Percentiles rank a stretch among this genome's conserved stretches.
Conservation (phyloP, 2,888 invertebrate genomes). For the Xestobium rufovillosum region DNA sequence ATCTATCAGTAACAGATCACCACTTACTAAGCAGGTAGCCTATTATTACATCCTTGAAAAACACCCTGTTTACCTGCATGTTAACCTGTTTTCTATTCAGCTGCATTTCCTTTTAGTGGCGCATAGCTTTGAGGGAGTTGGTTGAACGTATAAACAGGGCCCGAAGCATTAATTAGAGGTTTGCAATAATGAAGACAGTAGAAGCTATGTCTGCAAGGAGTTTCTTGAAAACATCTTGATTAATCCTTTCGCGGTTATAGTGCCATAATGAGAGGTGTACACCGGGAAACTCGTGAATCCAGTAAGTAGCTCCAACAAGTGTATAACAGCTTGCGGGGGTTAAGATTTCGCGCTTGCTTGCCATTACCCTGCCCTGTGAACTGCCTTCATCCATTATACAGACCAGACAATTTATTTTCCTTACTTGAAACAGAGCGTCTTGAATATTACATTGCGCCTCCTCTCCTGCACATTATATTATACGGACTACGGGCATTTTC, state of each 20-base stretch:
- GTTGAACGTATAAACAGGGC: too few relatives aligned
- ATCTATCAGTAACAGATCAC: too few relatives aligned
- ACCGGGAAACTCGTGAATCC: too few relatives aligned
- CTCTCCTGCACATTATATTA: too few relatives aligned
- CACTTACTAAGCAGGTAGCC: too few relatives aligned
- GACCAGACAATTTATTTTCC: conserved; percentile 39
- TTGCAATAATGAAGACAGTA: conserved; percentile 34
- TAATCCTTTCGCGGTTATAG: too few relatives aligned
- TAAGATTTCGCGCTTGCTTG: conserved; percentile 33
- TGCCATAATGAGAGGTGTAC: too few relatives aligned
- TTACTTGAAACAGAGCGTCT: conserved; percentile 36
- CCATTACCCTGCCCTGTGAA: conserved; percentile 34
- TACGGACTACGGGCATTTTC: too few relatives aligned
- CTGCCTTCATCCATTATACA: conserved; percentile 38
- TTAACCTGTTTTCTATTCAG: conserved; percentile 27
- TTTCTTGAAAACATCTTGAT: too few relatives aligned
- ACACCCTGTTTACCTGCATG: too few relatives aligned
- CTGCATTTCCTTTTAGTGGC: conserved; percentile 23
- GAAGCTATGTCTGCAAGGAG: too few relatives aligned
- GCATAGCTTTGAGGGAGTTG: conserved; percentile 22
- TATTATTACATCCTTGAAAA: too few relatives aligned
- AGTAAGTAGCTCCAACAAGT: conserved; percentile 35
- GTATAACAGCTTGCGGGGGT: conserved; percentile 20
- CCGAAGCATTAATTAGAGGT: conserved; percentile 35
- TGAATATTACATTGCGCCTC: conserved; percentile 36